Evolutionary conservation across 2,888 invertebrate genomes (phyloP), one percentile per base, ranked within the genome.

Genomic region (Pycnomerus fuliginosus): DNA sequence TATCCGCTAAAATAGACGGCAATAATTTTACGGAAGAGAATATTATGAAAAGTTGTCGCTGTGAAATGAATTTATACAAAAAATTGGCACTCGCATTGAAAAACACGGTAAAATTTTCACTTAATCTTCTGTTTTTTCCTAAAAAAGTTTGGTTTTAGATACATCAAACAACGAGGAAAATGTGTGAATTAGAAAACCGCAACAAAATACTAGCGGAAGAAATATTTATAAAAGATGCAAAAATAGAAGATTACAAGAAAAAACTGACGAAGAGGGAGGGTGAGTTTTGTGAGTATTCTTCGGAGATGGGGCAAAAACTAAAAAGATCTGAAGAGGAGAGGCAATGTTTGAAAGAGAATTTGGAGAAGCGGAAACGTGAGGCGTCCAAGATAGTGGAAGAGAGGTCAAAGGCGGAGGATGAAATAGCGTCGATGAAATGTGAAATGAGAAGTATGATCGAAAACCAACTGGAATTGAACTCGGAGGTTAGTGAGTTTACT

Each of bases 401-500:
- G 20, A 20, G 8, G 8, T 20, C 20, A 5, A 20, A 20, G 8
- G 4, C 20, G 20, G 20, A 20, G 5, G 20, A 68, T 32, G 67
- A 70, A 50, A 57, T 66, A n/a, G 43, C 47, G 14, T 35, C 33
- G 24, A 48, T 72, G 31, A 69, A 66, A 44, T 58, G 59, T 11
- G 64, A 69, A 46, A 44, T 69, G 24, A 61, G 62, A 33, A 54
- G 47, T 7, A 27, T 67, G 24, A 34, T 67, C 2, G 62, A 63
- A 28, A 58, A 60, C 20, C 64, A 68, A 22, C 45, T 51, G 20
- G 41, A 46, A 3, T 29, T 68, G 8, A 64, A 64, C 38, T 29
- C 44, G 16, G 68, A 71, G 54, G 67, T 67, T 50, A 48, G 27
- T 42, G 24, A 16, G n/a, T 13, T 41, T 12, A 10, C 31, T 32